These are phyloP conservation scores for Oxyteleia sp. DNA, from an alignment of 2,888 invertebrate genomes.

Conservation along the genomic window DNA sequence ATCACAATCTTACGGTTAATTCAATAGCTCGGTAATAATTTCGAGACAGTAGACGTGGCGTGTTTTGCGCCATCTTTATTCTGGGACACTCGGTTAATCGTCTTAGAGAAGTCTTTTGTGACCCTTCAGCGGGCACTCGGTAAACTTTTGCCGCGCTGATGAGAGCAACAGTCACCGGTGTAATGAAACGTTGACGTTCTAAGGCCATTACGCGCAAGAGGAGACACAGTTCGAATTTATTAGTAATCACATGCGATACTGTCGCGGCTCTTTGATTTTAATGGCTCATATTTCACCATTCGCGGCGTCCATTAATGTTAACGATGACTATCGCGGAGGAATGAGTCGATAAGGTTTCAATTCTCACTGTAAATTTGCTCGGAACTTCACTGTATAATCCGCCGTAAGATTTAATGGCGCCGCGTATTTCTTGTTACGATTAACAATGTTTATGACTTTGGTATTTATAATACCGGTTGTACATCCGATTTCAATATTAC, in stretches of 20 bases:
- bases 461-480: slow-evolving; percentile 50
- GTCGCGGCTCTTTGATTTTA: slow-evolving; percentile 75
- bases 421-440: slow-evolving; percentile 67
- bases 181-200: slow-evolving; percentile 76
- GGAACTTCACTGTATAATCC: slow-evolving; percentile 53
- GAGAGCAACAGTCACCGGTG: slow-evolving; percentile 73
- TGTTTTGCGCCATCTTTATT: slow-evolving; percentile 52
- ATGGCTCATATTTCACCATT: slow-evolving; percentile 75
- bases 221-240: slow-evolving; percentile 73
- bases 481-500: slow-evolving; percentile 60
- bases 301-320: slow-evolving; percentile 73
- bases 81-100: slow-evolving; percentile 60
- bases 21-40: slow-evolving; percentile 53
- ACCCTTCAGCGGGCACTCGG: slow-evolving; percentile 47
- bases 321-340: slow-evolving; percentile 67
- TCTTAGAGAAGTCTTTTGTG: slow-evolving; percentile 61
- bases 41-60: slow-evolving; percentile 19
- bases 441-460: slow-evolving; percentile 64
- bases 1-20: slow-evolving; percentile 48
- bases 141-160: slow-evolving; percentile 58
- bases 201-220: slow-evolving; percentile 70
- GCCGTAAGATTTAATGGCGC: slow-evolving; percentile 51
- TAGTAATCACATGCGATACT: slow-evolving; percentile 76
- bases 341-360: slow-evolving; percentile 74
- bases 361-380: slow-evolving; percentile 63